phyloP scores from a whole-genome alignment of 2,888 invertebrate species.

The Onchidella celtica region DNA sequence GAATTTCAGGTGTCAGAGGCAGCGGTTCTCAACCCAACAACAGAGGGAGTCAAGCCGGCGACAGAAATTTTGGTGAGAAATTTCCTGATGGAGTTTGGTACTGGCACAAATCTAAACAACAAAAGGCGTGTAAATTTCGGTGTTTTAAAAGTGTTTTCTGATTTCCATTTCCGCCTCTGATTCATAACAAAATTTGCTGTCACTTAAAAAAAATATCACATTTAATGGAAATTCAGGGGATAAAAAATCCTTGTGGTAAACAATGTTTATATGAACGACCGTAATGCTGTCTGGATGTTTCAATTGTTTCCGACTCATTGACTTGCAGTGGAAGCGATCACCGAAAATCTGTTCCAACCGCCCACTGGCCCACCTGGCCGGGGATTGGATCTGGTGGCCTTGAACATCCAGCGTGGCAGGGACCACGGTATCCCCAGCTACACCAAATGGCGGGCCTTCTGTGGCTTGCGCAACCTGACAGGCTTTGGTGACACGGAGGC shows the following conservation, averaged over 20 bases:
- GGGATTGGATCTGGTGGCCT: conserved; percentile 24
- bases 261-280: no score
- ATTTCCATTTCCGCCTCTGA: no score
- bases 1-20: background rate
- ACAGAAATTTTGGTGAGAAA: conserved; percentile 27
- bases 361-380: background rate
- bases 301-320: no score
- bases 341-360: conserved; percentile 26
- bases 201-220: no score
- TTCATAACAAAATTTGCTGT: no score
- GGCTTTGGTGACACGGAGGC: conserved; percentile 28
- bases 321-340: conserved; percentile 11
- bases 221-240: no score
- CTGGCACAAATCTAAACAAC: no score
- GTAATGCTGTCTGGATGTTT: no score
- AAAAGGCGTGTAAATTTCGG: no score
- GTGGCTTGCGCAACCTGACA: conserved; percentile 3
- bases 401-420: conserved; percentile 27
- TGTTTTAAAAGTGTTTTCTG: no score
- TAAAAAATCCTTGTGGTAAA: no score
- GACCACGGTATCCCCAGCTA: conserved; percentile 31
- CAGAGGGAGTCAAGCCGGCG: background rate
- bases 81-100: background rate
- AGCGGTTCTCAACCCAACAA: background rate
- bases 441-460: background rate